Evolutionary conservation across 2,888 invertebrate genomes (phyloP).

Genomic region (Liposcelis brunnea): DNA sequence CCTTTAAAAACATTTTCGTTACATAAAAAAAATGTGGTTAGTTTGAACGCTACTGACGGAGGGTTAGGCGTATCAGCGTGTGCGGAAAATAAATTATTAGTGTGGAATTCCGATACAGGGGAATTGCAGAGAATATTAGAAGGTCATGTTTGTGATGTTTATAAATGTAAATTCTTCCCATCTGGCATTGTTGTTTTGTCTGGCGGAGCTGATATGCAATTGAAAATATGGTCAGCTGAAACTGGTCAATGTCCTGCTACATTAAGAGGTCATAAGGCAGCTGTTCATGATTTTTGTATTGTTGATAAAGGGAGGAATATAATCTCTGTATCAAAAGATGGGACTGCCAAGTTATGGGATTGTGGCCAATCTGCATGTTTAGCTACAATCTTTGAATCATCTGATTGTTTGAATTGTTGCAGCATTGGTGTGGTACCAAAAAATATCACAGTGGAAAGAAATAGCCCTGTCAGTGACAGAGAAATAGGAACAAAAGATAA

Average conservation of each 20-base stretch:
- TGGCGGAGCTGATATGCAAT: constrained; percentile 48
- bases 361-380: constrained; percentile 42
- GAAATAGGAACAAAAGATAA: constrained; percentile 45
- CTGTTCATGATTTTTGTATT: constrained; percentile 41
- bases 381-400: constrained; percentile 31
- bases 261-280: constrained; percentile 45
- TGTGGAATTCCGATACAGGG: constrained; percentile 48
- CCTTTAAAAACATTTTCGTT: constrained; percentile 31
- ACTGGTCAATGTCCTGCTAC: constrained; percentile 47
- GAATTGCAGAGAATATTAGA: constrained; percentile 31
- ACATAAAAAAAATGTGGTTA: constrained; percentile 33
- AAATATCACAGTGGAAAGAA: constrained; percentile 19
- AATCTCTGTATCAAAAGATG: constrained; percentile 51
- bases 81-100: constrained; percentile 35
- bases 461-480: constrained; percentile 25
- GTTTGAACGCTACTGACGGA: constrained; percentile 39
- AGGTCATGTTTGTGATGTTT: constrained; percentile 50
- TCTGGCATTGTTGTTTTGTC: constrained; percentile 48
- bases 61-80: constrained; percentile 44
- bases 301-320: constrained; percentile 51
- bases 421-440: constrained; percentile 23
- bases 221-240: constrained; percentile 53
- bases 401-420: constrained; percentile 41
- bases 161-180: constrained; percentile 49
- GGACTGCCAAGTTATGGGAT: constrained; percentile 50